Evolutionary conservation across 1,140 invertebrate genomes (phyloP).

Genomic region (Brachystomella parvula): DNA sequence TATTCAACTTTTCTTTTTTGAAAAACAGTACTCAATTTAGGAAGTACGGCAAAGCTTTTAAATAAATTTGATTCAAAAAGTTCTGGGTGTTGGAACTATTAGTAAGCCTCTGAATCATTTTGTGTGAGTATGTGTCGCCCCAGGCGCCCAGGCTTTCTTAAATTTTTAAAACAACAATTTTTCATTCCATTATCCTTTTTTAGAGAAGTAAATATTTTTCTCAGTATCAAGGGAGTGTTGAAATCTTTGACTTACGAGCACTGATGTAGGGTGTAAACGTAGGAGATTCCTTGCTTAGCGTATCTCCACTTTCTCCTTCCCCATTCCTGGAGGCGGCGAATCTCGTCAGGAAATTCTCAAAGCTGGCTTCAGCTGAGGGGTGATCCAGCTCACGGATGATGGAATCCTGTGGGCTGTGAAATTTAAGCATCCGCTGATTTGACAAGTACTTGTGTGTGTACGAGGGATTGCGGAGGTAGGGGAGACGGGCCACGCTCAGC

Average conservation of each 20-base stretch:
- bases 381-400: not conserved
- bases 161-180: too few relatives aligned
- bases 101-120: too few relatives aligned
- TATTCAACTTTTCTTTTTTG: too few relatives aligned
- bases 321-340: not conserved
- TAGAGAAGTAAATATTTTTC: not conserved
- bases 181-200: not conserved
- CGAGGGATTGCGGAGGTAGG: slow-evolving; percentile 20
- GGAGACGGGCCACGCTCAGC: slow-evolving; percentile 6
- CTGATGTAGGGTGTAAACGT: slow-evolving; percentile 30
- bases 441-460: slow-evolving; percentile 25
- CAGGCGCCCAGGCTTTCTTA: too few relatives aligned
- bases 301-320: slow-evolving; percentile 10
- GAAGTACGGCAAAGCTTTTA: too few relatives aligned
- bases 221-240: not conserved
- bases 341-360: not conserved
- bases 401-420: not conserved
- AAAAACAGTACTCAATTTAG: too few relatives aligned
- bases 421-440: slow-evolving; percentile 13
- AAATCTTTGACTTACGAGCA: slow-evolving; percentile 22
- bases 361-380: not conserved
- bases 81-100: too few relatives aligned
- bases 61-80: too few relatives aligned
- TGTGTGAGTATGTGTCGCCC: too few relatives aligned
- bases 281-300: slow-evolving; percentile 3